Base-by-base conservation (phyloP, 2,113 vertebrate species). In the Pelodiscus sinensis region DNA sequence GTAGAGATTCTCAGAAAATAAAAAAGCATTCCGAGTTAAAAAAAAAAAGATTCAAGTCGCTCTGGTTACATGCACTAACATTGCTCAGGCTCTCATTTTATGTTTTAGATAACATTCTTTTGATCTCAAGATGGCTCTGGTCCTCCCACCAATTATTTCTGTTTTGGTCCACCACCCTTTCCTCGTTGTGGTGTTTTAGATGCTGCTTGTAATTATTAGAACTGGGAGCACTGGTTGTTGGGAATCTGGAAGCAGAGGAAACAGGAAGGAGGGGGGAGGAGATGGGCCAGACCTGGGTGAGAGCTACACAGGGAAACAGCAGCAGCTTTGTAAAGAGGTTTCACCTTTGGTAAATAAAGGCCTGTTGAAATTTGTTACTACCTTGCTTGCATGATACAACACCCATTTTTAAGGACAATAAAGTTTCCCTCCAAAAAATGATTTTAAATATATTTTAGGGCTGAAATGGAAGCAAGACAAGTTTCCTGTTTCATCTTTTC, bases 381-480 rank as follows among this genome's bases (percentile, higher is more conserved):
- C 44, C 44, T 44, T 44, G 44, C 44, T 44, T 44, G 44, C 44
- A 44, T 44, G 44, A 44, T 44, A 44, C 44, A 44, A 44, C 44
- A 44, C 35, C 27, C 57, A 0, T 12, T 81, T 88, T 71, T 84
- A 92, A 91, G 55, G 62, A 96, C 51, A 44, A 52, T 1, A 91
- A 85, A 10, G 88, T 86, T 91, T 87, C 86, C 62, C 83, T 79
- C 73, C 13, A 25, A 54, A 87, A 65, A 83, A 95, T 31, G 14
- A 73, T 57, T 93, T 91, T 54, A 78, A 51, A 9, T 82, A 22
- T 52, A 84, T 89, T 93, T 94, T 89, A 77, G 81, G 1, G 13
- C 75, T 91, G 22, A 44, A 58, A 50, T 77, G 27, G 71, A 31
- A 92, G 25, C 92, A 91, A 54, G 55, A 68, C 8, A 60, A 51